Conservation (phyloP, 2,113 vertebrate species). For the Micromys minutus region DNA sequence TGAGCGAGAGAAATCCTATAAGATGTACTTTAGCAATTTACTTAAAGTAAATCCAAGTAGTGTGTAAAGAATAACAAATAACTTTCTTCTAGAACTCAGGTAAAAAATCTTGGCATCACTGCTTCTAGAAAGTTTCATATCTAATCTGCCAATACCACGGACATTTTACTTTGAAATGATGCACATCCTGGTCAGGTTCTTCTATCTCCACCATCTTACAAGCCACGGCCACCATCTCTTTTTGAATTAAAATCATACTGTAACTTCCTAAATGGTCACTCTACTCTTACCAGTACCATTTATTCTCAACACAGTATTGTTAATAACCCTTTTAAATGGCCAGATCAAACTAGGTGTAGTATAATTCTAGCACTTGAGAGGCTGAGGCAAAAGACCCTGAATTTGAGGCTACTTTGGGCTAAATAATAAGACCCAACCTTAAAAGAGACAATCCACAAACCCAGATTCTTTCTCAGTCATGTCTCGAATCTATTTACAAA, state of each 20-base stretch:
- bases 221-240: background rate
- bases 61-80: background rate
- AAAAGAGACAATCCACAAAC: background rate
- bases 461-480: background rate
- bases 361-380: background rate
- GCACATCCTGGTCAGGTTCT: background rate
- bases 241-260: background rate
- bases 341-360: background rate
- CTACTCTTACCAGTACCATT: background rate
- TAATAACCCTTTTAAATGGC: background rate
- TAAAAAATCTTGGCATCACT: background rate
- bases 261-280: background rate
- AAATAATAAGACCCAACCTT: background rate
- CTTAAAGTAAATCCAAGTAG: background rate
- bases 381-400: background rate
- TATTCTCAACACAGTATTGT: background rate
- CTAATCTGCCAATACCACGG: background rate
- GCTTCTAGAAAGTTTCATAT: background rate
- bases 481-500: background rate
- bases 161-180: background rate
- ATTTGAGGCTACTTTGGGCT: background rate
- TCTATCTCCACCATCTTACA: background rate
- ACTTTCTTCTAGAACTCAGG: background rate
- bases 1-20: constrained; percentile 25
- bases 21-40: background rate